Percentiles rank a stretch among this genome's conserved stretches.
phyloP scores from a whole-genome alignment of 2,113 vertebrate genomes.

The Cryptotis parvus region DNA sequence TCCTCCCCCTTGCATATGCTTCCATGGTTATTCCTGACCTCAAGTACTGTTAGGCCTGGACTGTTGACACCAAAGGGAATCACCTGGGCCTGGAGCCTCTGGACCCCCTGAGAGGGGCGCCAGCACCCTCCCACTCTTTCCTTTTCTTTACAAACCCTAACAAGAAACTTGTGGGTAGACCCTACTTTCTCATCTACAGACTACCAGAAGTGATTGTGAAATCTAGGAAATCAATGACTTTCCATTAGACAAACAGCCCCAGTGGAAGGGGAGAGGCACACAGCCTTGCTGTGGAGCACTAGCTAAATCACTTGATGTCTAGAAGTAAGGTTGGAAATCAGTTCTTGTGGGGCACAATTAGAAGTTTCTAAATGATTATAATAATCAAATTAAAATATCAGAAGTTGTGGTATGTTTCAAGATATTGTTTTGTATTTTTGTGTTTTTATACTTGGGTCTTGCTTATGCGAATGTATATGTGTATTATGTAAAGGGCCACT shows the following conservation, averaged over 20 bases:
- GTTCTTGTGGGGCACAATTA: not conserved
- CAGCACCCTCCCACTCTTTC: too few relatives aligned
- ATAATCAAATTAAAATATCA: not conserved
- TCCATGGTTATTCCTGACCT: too few relatives aligned
- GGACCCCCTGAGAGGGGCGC: too few relatives aligned
- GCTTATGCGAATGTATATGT: too few relatives aligned
- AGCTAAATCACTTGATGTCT: not conserved
- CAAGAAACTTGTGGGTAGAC: not conserved
- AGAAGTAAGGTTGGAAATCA: not conserved
- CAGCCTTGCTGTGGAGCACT: too few relatives aligned
- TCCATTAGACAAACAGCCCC: too few relatives aligned
- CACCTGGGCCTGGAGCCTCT: too few relatives aligned
- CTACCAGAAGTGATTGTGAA: not conserved
- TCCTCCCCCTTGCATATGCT: too few relatives aligned
- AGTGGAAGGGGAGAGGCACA: too few relatives aligned
- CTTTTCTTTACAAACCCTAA: too few relatives aligned
- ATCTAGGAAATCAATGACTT: not conserved
- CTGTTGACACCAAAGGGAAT: too few relatives aligned
- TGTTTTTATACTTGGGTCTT: not conserved
- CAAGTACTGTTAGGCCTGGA: too few relatives aligned
- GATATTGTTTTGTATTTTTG: not conserved
- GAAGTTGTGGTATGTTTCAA: not conserved
- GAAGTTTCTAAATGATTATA: conserved; percentile 26
- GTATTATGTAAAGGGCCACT: not conserved
- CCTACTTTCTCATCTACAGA: not conserved